Evolutionary conservation across 2,113 vertebrate genomes (phyloP).

Genomic region (Microtus ochrogaster): DNA sequence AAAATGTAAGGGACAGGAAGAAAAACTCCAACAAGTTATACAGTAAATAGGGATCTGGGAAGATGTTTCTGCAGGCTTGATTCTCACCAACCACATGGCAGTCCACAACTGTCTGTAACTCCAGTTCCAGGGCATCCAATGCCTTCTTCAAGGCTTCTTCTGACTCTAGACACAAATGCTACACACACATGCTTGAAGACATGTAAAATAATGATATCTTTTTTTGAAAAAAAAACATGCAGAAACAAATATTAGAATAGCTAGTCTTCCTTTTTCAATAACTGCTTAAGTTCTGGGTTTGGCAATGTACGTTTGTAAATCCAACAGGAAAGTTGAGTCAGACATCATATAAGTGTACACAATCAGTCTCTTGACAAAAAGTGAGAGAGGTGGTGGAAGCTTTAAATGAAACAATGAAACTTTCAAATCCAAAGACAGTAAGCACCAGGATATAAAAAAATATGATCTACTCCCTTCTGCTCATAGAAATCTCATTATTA

Average conservation of each 20-base stretch:
- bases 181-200: neutral
- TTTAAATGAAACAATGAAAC: neutral
- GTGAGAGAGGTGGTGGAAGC: no score
- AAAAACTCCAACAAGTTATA: neutral
- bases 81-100: neutral
- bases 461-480: neutral
- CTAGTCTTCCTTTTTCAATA: neutral
- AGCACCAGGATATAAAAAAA: neutral
- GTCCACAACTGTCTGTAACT: neutral
- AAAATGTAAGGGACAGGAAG: neutral
- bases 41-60: neutral
- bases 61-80: no score
- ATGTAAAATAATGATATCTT: neutral
- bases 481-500: neutral
- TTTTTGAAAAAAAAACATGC: neutral
- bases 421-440: neutral
- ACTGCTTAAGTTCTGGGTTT: neutral
- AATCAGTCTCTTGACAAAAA: neutral
- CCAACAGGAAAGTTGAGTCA: neutral
- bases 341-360: no score
- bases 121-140: neutral
- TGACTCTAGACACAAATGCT: fast-evolving
- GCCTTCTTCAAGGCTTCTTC: neutral
- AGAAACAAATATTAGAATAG: neutral
- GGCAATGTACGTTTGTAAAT: neutral